Conservation (phyloP, 2,888 invertebrate genomes). For the Leucozona laternaria region DNA sequence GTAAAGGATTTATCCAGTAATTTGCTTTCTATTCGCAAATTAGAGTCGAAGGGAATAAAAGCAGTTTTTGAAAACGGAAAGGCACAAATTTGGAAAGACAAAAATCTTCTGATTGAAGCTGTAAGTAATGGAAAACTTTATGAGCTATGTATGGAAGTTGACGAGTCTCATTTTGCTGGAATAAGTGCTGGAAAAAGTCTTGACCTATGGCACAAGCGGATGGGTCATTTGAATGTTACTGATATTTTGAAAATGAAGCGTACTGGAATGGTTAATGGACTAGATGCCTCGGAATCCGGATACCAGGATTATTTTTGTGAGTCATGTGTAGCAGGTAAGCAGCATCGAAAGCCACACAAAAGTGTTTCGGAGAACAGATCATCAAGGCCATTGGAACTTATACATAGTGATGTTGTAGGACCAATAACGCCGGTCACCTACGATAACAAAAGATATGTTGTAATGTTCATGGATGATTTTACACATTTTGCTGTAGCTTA, state of each 20-base stretch:
- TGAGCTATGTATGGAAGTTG: background rate
- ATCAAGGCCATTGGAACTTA: background rate
- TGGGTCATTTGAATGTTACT: no score
- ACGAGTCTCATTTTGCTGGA: background rate
- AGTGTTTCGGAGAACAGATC: background rate
- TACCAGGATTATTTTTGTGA: background rate
- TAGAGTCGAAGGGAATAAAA: background rate
- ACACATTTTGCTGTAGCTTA: constrained; percentile 5
- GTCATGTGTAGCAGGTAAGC: background rate
- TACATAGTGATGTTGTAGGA: background rate
- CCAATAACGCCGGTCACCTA: background rate
- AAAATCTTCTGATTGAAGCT: background rate
- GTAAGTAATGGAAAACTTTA: background rate
- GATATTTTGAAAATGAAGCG: no score
- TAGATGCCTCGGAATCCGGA: background rate
- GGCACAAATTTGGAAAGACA: background rate
- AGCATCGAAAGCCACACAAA: background rate
- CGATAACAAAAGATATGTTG: background rate
- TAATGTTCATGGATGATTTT: constrained; percentile 4
- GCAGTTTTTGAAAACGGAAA: constrained; percentile 7
- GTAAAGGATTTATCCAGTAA: background rate
- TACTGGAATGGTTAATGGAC: background rate
- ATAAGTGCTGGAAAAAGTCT: background rate
- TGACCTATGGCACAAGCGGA: no score
- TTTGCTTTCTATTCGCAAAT: background rate